A percentile compares a stretch with the other conserved stretches of the same genome.
phyloP scores from a whole-genome alignment of 2,888 invertebrate genomes.

The Mesorhabditis belari region DNA sequence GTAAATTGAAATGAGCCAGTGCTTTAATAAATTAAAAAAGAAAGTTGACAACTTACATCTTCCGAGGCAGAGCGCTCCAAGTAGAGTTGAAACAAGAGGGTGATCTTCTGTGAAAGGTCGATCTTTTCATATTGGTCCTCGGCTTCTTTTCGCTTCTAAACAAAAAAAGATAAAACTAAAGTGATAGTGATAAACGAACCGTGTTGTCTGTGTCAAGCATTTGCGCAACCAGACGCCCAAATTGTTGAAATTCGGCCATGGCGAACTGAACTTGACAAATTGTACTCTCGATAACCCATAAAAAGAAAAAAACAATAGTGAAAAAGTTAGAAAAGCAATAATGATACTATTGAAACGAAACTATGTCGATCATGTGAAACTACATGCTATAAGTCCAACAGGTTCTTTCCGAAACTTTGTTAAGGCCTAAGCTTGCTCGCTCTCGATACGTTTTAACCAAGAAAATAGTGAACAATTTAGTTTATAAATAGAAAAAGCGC shows the following conservation, averaged over 20 bases:
- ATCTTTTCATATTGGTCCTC: conserved; percentile 20
- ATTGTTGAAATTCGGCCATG: conserved; percentile 18
- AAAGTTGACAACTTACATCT: conserved; percentile 30
- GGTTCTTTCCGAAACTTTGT: no score
- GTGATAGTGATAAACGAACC: not conserved
- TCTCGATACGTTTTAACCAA: no score
- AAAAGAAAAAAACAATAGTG: no score
- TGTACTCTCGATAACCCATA: no score
- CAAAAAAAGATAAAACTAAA: not conserved
- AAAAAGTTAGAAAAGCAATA: no score
- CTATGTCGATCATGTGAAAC: no score
- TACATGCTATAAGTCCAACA: no score
- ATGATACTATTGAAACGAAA: no score
- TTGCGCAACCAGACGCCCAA: conserved; percentile 11
- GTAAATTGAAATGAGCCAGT: not conserved
- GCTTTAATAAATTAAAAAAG: not conserved
- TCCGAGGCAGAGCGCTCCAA: conserved; percentile 13
- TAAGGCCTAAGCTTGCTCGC: no score
- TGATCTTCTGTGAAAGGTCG: conserved; percentile 11
- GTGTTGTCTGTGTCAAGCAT: conserved; percentile 9
- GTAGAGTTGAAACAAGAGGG: conserved; percentile 36
- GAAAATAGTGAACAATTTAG: no score
- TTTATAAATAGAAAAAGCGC: no score
- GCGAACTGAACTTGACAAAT: no score
- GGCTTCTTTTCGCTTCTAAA: conserved; percentile 10